These are phyloP conservation scores for Porites evermanni DNA, from an alignment of 92 coral and sea anemone species.

Conservation along the genomic window DNA sequence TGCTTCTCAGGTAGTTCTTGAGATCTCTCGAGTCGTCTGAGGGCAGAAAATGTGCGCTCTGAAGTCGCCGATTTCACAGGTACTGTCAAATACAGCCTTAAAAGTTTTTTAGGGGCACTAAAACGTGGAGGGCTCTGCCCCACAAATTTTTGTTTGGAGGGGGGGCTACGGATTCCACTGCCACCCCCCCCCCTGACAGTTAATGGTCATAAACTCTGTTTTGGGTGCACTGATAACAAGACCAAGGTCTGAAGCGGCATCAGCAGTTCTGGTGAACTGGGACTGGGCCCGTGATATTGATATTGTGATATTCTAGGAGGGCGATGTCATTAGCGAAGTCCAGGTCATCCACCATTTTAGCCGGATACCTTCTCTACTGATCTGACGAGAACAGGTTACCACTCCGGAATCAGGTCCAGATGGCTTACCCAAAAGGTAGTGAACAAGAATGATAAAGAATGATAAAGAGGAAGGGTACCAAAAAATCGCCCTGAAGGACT, in stretches of 20 bases:
- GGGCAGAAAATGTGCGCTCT: too few species aligned
- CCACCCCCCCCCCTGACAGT: constrained; percentile 19
- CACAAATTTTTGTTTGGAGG: too few species aligned
- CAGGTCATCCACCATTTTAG: constrained; percentile 6
- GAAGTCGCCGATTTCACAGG: too few species aligned
- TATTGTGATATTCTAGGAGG: constrained; percentile 1
- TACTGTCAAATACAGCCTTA: too few species aligned
- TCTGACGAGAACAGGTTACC: constrained; percentile 4
- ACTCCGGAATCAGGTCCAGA: constrained; percentile 13
- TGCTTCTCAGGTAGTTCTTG: too few species aligned
- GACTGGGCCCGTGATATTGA: constrained; percentile 10
- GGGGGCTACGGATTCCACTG: too few species aligned
- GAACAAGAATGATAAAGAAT: neutral
- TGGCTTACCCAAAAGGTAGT: constrained; percentile 17
- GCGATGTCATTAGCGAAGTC: constrained; percentile 22
- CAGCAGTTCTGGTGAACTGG: neutral
- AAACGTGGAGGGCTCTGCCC: too few species aligned
- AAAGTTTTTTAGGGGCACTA: too few species aligned
- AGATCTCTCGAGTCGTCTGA: too few species aligned
- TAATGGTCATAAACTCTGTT: neutral
- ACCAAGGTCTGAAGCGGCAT: too few species aligned
- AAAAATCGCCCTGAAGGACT: constrained; percentile 21
- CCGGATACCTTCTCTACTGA: constrained; percentile 12
- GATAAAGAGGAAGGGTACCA: constrained; percentile 18
- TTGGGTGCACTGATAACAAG: too few species aligned